Base-by-base conservation (phyloP, 1,140 invertebrate species). In the Antheraea mylitta region DNA sequence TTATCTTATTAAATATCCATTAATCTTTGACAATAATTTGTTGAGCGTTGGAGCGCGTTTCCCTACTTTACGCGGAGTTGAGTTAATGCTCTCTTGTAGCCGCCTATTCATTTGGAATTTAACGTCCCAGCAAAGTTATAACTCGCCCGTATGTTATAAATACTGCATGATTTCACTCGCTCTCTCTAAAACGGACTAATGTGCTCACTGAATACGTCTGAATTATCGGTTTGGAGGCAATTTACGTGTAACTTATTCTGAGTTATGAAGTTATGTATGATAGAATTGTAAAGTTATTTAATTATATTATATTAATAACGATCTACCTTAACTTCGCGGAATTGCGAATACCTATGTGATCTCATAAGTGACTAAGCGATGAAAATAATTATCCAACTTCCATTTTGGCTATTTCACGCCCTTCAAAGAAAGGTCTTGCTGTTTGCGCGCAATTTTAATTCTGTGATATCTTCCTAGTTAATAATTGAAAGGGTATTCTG, bases 81-180 rank as follows among this genome's bases (percentile, higher is more conserved):
- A 82, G 75, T 86, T 79, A 85, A 83, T 80, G 80, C 78, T 83
- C 76, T 81, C 78, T 81, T 80, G 77, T 74, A 65, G 71, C 38
- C 63, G 76, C 70, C 78, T 81, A 82, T 84, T 87, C 81, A 86
- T 84, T 83, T 76, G 75, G 72, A 86, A 86, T 84, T 80, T 75
- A 85, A 82, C 82, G 76, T 74, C 75, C 73, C 62, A 58, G 66
- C 76, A 80, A 83, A 76, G 19, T 81, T 80, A 69, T 74, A 74
- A 73, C 68, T 70, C 72, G 22, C 45, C 58, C 69, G 68, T 71
- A 53, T 74, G 74, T 76, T 69, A 77, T 82, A 85, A 88, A 87
- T 85, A 82, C 80, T 78, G 77, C 73, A 74, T 75, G 79, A 86
- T 82, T 81, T 82, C 76, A 76, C 76, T 75, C 77, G 79, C 68